Evolutionary conservation across 2,797 vertebrate species (phyloP), one percentile per base, ranked within the genome.

Genomic region (Spea hammondii): DNA sequence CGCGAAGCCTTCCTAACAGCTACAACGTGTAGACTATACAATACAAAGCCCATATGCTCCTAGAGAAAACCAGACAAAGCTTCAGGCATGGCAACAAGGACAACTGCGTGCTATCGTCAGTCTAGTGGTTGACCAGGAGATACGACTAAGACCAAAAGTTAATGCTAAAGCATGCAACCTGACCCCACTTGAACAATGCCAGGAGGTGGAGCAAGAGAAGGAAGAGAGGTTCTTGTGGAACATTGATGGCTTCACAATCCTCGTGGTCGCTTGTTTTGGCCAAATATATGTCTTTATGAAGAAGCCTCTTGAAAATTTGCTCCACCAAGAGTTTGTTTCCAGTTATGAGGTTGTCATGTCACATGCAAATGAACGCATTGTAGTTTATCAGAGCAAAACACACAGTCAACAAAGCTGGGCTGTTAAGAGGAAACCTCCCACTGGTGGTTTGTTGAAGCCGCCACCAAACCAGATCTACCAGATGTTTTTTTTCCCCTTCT

Each of bases 1-100:
- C 96, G 93, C 96, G 95, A 97, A 97, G 91, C 90, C 92, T 93
- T 92, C 89, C 89, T 90, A 92, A 92, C 87, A 91, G 91, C 91
- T 89, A 89, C 89, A 89, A 91, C 90, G 53, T 70, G 75, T 51
- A 78, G 75, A 64, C 74, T 32, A 77, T 69, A 48, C 54, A 72
- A 47, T 48, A 45, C 45, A 46, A 62, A 62, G 32, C 70, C 53
- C 70, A 46, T 71, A 49, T 9, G 55, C 45, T 60, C 55, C 54
- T 14, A 14, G 55, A 60, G 70, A 14, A 60, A 72, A 6, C 54
- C 48, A 45, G 53, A 71, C 70, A 71, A 71, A 71, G 70, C 51
- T 54, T n/a, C 12, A 4, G 9, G 8, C 10, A 9, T 8, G 53
- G 9, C 51, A 71, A 71, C 51, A 10, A 51, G 70, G 50, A 70